These are phyloP conservation scores for Ips nitidus DNA, from an alignment of 1,140 invertebrate genomes.

Conservation along the genomic window DNA sequence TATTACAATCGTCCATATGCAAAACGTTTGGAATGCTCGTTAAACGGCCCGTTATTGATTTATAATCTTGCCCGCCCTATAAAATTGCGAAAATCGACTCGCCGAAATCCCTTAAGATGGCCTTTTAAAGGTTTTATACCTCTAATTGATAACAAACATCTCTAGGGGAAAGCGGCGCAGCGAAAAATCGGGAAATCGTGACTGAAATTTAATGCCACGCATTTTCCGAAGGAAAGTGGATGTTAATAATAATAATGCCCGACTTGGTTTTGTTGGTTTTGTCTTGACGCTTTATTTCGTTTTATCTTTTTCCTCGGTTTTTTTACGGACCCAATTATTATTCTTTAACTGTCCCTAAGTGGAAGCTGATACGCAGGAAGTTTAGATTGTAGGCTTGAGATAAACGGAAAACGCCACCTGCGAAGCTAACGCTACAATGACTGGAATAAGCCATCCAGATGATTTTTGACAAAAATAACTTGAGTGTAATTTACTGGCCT, in stretches of 20 bases:
- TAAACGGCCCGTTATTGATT: background rate
- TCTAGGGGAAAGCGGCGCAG: constrained; percentile 13
- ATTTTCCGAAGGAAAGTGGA: constrained; percentile 29
- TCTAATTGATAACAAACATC: constrained; percentile 36
- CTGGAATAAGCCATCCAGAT: too few species aligned
- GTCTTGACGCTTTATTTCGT: too few species aligned
- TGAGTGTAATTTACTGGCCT: too few species aligned
- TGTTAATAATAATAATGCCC: constrained; percentile 27
- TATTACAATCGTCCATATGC: background rate
- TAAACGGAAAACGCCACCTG: too few species aligned
- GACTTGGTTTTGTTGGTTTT: constrained; percentile 12
- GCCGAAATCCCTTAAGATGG: constrained; percentile 17
- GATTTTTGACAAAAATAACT: too few species aligned
- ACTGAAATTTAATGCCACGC: constrained; percentile 34
- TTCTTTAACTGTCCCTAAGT: too few species aligned
- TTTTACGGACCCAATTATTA: too few species aligned
- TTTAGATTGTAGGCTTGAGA: too few species aligned
- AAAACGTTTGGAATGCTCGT: background rate
- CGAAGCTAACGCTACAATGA: too few species aligned
- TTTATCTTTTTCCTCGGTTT: too few species aligned
- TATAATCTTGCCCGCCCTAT: background rate
- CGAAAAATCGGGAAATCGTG: constrained; percentile 35
- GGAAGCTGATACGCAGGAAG: too few species aligned
- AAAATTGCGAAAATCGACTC: constrained; percentile 14
- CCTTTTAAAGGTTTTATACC: constrained; percentile 33